phyloP scores from a whole-genome alignment of 1,140 invertebrate genomes.

The Aphaenogaster ashmeadi region DNA sequence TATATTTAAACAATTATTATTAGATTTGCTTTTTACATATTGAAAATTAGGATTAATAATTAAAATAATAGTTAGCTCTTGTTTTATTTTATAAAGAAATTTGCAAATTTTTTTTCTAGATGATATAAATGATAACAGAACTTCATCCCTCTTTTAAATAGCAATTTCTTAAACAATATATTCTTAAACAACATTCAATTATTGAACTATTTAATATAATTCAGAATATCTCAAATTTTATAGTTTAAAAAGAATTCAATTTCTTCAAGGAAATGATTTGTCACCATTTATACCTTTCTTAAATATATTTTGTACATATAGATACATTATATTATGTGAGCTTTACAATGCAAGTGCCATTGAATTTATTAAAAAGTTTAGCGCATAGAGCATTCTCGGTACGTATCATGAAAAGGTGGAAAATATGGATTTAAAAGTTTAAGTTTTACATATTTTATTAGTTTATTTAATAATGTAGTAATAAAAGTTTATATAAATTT shows the following conservation, averaged over 20 bases:
- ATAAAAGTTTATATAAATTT: slow-evolving; percentile 24
- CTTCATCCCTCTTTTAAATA: background rate
- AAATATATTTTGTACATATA: slow-evolving; percentile 44
- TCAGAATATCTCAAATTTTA: background rate
- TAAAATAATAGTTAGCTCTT: background rate
- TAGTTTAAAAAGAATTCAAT: background rate
- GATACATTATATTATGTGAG: slow-evolving; percentile 61
- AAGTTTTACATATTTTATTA: slow-evolving; percentile 24
- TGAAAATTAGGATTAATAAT: background rate
- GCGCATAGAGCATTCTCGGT: background rate
- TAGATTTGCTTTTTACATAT: background rate
- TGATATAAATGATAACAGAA: slow-evolving; percentile 1
- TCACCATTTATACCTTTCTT: slow-evolving; percentile 30
- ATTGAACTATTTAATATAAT: background rate
- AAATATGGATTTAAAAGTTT: slow-evolving; percentile 30
- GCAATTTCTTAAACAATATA: background rate
- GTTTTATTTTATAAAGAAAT: background rate
- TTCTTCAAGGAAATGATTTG: background rate
- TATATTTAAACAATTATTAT: slow-evolving; percentile 17
- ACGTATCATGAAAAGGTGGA: background rate
- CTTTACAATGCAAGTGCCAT: slow-evolving; percentile 74
- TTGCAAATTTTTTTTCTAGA: background rate
- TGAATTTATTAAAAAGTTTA: slow-evolving; percentile 53
- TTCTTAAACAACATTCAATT: background rate
- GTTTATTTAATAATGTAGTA: background rate